Conservation (phyloP, 2,797 vertebrate genomes). For the Melanotaenia pygmaea region DNA sequence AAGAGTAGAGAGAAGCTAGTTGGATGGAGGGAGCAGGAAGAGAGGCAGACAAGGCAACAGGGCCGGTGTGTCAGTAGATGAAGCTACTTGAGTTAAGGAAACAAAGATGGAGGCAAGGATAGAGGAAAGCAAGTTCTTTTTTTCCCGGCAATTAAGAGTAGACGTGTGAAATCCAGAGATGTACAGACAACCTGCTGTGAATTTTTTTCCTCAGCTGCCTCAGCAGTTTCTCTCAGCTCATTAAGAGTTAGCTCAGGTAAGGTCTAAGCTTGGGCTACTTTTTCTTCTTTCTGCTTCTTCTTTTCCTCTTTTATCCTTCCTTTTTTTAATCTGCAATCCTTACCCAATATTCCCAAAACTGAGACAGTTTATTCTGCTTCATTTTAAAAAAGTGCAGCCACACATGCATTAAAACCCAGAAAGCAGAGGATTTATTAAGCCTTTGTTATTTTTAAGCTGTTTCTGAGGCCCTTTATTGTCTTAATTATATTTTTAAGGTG, state of each 20-base stretch:
- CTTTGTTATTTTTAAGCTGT: background rate
- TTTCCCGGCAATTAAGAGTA: slow-evolving; percentile 27
- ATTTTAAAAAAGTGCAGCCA: background rate
- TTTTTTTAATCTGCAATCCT: slow-evolving; percentile 4
- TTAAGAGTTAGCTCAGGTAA: slow-evolving; percentile 59
- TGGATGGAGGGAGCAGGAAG: slow-evolving; percentile 42
- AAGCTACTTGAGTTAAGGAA: slow-evolving; percentile 17
- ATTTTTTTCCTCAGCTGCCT: slow-evolving; percentile 44
- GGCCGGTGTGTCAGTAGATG: slow-evolving; percentile 20
- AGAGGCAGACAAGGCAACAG: slow-evolving; percentile 7
- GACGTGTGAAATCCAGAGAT: slow-evolving; percentile 55
- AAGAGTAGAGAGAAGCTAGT: slow-evolving; percentile 44
- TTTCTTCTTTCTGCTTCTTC: slow-evolving; percentile 41
- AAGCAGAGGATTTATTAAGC: background rate
- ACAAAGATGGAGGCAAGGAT: slow-evolving; percentile 15
- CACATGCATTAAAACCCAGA: background rate
- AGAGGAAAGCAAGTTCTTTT: slow-evolving; percentile 1
- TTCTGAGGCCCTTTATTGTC: background rate
- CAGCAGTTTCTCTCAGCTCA: slow-evolving; percentile 56
- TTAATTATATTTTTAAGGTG: background rate
- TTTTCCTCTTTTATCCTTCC: slow-evolving; percentile 15
- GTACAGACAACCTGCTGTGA: slow-evolving; percentile 54
- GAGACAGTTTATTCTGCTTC: slow-evolving; percentile 1
- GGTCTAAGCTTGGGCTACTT: slow-evolving; percentile 33
- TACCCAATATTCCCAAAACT: background rate